Percentiles rank a stretch among this genome's conserved stretches.
Conservation (phyloP, 2,888 invertebrate species). For the Tenthredo notha region DNA sequence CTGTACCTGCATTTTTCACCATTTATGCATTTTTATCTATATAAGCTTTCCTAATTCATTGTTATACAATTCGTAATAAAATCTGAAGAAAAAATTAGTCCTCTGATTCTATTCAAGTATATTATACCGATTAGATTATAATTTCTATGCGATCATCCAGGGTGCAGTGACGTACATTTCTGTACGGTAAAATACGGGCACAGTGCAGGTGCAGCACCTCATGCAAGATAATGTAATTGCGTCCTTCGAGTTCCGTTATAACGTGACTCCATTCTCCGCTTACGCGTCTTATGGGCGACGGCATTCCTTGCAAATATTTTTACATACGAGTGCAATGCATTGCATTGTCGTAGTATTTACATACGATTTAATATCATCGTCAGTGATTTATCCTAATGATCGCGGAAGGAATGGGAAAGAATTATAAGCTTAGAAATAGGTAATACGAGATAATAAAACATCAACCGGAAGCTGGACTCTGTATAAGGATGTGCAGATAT, state of each 20-base stretch:
- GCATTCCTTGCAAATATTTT: conserved; percentile 22
- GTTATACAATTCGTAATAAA: background rate
- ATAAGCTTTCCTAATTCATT: background rate
- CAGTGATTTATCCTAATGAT: background rate
- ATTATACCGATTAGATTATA: background rate
- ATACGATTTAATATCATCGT: background rate
- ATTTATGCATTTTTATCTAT: background rate
- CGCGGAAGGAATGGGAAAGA: background rate
- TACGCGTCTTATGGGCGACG: conserved; percentile 25
- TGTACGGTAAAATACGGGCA: conserved; percentile 36
- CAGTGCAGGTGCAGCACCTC: conserved; percentile 13
- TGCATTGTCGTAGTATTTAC: background rate
- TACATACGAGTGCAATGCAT: background rate
- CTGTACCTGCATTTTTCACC: background rate
- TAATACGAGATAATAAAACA: background rate
- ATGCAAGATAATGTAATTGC: conserved; percentile 42
- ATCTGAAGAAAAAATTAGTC: background rate
- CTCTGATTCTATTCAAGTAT: background rate
- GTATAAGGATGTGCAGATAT: background rate
- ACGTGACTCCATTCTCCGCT: conserved; percentile 45
- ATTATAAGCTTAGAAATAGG: background rate
- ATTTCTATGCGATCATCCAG: background rate
- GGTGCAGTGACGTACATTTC: background rate
- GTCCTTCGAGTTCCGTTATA: conserved; percentile 47
- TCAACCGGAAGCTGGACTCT: background rate